Base-by-base conservation (phyloP, 2,113 vertebrate genomes). In the Pygoscelis adeliae region DNA sequence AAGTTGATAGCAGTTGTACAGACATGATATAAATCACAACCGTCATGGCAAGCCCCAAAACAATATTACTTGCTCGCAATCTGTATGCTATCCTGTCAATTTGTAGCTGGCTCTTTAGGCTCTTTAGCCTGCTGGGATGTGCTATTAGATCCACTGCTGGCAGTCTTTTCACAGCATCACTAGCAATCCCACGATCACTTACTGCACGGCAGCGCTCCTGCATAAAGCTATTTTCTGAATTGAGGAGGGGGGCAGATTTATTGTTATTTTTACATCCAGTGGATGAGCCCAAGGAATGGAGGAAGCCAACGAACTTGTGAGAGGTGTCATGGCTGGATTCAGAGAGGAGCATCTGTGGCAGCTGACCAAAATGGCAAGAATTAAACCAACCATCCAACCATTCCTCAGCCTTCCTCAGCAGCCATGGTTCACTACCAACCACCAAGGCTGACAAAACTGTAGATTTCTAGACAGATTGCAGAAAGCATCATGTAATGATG, bases 401-500 rank as follows among this genome's bases (percentile, higher is more conserved):
- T 44, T 59, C 20, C 32, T 62, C 55, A 63, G 49, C 36, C 58
- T 65, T 74, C 38, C 19, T 85, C 52, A 77, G 40, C 40, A 89
- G 22, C 30, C 34, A 53, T 9, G n/a, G 53, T 38, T 82, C 59
- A 38, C 20, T 47, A 58, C 13, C 47, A 52, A 26, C 22, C 26
- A 85, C 10, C 21, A 63, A 47, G 55, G 30, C 23, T 81, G 53
- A 42, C 44, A 46, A 62, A 40, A 47, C 19, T 25, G 7, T 38
- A 58, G 20, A 44, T 59, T 53, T 73, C 76, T 56, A 66, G 50
- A 61, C 30, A 66, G 10, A 4, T 17, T 70, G n/a, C 50, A 89
- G 44, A 63, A 74, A 79, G 7, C 2, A 1, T 32, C 30, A 44
- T 6, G 20, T 34, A 38, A n/a, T 0, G 1, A 62, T 29, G 10